Base-by-base conservation (phyloP, 2,797 vertebrate genomes). In the Etheostoma perlongum region DNA sequence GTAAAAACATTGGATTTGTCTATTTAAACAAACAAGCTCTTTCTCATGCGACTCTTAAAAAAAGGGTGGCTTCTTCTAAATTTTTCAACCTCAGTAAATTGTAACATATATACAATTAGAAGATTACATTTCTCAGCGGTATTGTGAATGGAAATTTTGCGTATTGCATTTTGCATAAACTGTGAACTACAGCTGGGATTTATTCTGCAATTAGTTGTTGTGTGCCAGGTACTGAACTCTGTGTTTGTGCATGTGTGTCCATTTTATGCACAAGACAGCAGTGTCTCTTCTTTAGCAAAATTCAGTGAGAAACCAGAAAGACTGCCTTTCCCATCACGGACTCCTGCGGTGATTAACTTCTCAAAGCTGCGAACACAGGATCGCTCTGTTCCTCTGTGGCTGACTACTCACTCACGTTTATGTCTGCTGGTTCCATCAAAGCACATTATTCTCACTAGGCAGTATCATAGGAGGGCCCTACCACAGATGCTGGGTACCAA, bases 321-420 rank as follows among this genome's bases (percentile, higher is more conserved):
- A 77, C 72, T 84, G 83, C 88, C 88, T 88, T 93, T 90, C 85
- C 81, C 90, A 93, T 91, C 85, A 86, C 74, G 89, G 83, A 86
- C 90, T 87, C 89, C 88, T 90, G 88, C 76, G 84, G 90, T 72
- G 88, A 79, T 79, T 81, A 4, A 27, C 44, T 82, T 72, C 79
- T 87, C 87, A 88, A 80, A 89, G 87, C 72, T 55, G 64, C 6
- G 21, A 79, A 47, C 54, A 61, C 74, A 59, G 49, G 55, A 54
- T 40, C 19, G 52, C 52, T 81, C 74, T 83, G 72, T 72, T 85
- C 49, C 47, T 53, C 64, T 67, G 81, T 74, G 85, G 76, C 82
- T 85, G 85, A 89, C 72, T 52, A 40, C 59, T 88, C 77, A 66
- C 74, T 86, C 79, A 83, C 36, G 30, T 86, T 90, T 75, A 82